Conservation (phyloP, 2,888 invertebrate genomes). For the Philereme vetulata region DNA sequence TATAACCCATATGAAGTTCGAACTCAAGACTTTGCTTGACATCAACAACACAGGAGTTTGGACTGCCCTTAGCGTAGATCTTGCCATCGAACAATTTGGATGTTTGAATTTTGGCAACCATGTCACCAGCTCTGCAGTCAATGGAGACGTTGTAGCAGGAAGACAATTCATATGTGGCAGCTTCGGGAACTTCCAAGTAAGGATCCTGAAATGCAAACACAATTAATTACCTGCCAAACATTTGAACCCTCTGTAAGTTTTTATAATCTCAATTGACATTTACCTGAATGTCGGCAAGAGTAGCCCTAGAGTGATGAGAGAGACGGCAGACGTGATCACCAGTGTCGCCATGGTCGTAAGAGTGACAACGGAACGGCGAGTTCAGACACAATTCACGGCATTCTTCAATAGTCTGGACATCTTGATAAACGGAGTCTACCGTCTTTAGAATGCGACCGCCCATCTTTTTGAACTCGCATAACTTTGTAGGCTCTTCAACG, state of each 20-base stretch:
- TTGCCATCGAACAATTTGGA: slow-evolving; percentile 97
- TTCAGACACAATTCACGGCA: slow-evolving; percentile 94
- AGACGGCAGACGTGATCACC: slow-evolving; percentile 96
- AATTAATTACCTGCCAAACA: background rate
- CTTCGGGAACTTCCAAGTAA: slow-evolving; percentile 95
- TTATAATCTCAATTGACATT: background rate
- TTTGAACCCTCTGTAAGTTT: too few species aligned
- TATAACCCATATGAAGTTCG: slow-evolving; percentile 95
- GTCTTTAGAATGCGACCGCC: slow-evolving; percentile 95
- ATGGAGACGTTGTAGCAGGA: slow-evolving; percentile 98
- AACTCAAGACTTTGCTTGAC: slow-evolving; percentile 95
- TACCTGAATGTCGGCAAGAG: slow-evolving; percentile 94
- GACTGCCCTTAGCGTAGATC: slow-evolving; percentile 97
- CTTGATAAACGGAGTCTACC: slow-evolving; percentile 96
- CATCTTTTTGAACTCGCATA: slow-evolving; percentile 96
- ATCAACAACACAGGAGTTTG: slow-evolving; percentile 95
- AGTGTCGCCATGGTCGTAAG: slow-evolving; percentile 96
- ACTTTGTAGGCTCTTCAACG: slow-evolving; percentile 96
- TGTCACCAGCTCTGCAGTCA: slow-evolving; percentile 95
- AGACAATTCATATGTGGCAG: slow-evolving; percentile 95
- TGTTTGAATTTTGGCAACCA: slow-evolving; percentile 96
- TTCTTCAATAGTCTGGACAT: slow-evolving; percentile 93
- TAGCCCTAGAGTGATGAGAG: slow-evolving; percentile 95
- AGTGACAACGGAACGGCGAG: slow-evolving; percentile 95
- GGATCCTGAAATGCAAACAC: slow-evolving; percentile 86